Percentiles rank a stretch among this genome's conserved stretches.
These are phyloP conservation scores for Camelus bactrianus DNA, from an alignment of 2,113 vertebrate genomes.

Conservation along the genomic window DNA sequence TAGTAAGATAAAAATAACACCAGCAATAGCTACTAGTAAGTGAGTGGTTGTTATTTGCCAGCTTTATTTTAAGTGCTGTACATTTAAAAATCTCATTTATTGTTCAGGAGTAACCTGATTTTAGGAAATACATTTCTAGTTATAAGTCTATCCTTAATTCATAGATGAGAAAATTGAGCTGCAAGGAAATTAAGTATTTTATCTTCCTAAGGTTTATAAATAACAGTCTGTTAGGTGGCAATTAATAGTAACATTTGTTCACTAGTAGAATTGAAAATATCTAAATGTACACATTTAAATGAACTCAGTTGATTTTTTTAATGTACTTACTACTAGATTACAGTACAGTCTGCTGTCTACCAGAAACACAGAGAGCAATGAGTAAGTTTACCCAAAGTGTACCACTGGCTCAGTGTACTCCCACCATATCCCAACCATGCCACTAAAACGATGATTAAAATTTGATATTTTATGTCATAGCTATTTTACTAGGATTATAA, in stretches of 20 bases:
- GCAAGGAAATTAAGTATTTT: neutral
- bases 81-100: neutral
- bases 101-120: neutral
- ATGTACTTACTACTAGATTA: neutral
- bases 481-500: constrained; percentile 23
- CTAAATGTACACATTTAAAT: neutral
- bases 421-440: neutral
- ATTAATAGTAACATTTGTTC: neutral
- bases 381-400: neutral
- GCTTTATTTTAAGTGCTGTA: neutral
- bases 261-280: neutral
- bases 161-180: neutral
- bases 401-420: neutral
- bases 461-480: neutral
- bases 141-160: neutral
- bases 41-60: neutral
- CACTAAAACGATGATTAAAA: neutral
- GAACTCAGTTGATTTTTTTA: neutral
- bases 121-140: neutral
- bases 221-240: neutral
- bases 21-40: neutral
- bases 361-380: neutral
- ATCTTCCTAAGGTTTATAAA: neutral
- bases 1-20: neutral
- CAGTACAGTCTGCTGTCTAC: neutral